Base-by-base conservation (phyloP, 2,888 invertebrate species). In the Netelia virgata region DNA sequence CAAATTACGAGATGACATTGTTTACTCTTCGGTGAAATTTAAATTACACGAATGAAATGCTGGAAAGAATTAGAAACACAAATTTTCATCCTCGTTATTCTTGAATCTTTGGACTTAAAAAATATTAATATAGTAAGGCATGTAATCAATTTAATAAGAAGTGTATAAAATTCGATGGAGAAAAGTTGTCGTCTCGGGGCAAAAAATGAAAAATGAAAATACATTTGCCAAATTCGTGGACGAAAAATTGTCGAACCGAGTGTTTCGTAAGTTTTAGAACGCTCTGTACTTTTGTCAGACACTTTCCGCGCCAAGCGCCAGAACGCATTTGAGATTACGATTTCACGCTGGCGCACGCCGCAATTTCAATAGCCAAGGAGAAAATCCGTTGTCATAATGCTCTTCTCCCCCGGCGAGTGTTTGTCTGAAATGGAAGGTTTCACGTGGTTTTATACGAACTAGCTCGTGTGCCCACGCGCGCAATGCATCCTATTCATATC, bases 381-480 rank as follows among this genome's bases (percentile, higher is more conserved):
- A 80, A 80, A 80, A 68, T 70, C 47, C 47, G 18, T 57, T 50
- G 66, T 73, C 36, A 68, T 68, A 73, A 59, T 66, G 66, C 14
- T 66, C 55, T 28, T 59, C 16, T 69, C 14, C 16, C 14, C 20
- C 28, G 14, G 57, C 68, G 20, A 69, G 36, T 50, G 16, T 55
- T 57, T 74, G 20, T 50, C 59, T 74, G 59, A 73, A 80, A 74
- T 68, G 36, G 61, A 80, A 73, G 68, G 73, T 59, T 80, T 73
- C 73, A 59, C 59, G n/a, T 41, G 9, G n/a, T 69, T 41, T 57
- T 77, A 66, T 59, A 36, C 23, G 18, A 1, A 9, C 36, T 3
- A 36, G 36, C 36, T 6, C 36, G 36, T 36, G 36, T 36, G 36
- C 36, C 36, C 36, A 36, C 36, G 36, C 36, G 36, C 36, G 36